Evolutionary conservation across 2,797 vertebrate species (phyloP).

Genomic region (Mus spretus): DNA sequence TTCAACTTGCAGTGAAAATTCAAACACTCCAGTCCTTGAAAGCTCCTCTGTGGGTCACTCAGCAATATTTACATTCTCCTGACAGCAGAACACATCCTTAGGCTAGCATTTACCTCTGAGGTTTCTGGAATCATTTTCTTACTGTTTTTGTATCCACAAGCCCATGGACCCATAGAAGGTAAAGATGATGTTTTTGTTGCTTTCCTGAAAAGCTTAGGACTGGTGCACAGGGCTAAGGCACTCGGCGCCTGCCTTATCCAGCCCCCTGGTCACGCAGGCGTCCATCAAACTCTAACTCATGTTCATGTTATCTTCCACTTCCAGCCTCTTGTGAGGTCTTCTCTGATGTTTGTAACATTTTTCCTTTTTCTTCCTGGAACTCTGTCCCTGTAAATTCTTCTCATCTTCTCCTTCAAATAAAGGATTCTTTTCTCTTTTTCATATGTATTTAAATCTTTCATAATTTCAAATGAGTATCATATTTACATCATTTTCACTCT

Average conservation of each 20-base stretch:
- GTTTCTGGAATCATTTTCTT: background rate
- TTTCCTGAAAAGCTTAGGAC: background rate
- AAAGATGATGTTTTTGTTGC: background rate
- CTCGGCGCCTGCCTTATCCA: background rate
- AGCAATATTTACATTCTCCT: conserved; percentile 5
- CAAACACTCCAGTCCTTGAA: background rate
- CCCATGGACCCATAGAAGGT: background rate
- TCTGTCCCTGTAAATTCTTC: background rate
- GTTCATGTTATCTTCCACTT: background rate
- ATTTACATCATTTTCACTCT: background rate
- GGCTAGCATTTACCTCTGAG: background rate
- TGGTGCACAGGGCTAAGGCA: background rate
- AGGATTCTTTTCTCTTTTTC: background rate
- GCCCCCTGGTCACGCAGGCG: background rate
- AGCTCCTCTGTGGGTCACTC: background rate
- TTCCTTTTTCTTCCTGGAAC: background rate
- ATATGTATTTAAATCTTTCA: background rate
- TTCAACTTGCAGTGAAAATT: conserved; percentile 27
- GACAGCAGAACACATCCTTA: background rate
- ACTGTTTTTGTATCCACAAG: background rate
- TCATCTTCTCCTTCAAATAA: conserved; percentile 1
- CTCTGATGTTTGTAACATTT: background rate
- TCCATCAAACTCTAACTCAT: background rate
- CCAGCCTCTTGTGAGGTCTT: background rate
- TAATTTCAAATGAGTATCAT: background rate